A percentile compares a stretch with the other conserved stretches of the same genome.
Conservation (phyloP, 2,113 vertebrate species). For the Xenopus borealis region DNA sequence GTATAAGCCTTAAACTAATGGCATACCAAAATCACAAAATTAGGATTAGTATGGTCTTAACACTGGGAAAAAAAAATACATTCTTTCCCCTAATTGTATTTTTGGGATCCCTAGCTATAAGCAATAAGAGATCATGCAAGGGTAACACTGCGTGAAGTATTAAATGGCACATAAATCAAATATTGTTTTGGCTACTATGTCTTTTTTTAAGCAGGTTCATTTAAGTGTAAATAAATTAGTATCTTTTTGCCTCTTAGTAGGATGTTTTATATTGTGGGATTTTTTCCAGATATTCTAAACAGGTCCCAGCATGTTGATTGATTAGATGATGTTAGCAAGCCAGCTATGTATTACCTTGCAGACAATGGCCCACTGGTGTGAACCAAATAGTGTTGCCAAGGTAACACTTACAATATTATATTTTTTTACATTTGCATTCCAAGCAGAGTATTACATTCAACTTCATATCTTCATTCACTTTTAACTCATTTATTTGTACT, state of each 20-base stretch:
- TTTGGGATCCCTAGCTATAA: no score
- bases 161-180: not conserved
- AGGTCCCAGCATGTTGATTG: conserved; percentile 25
- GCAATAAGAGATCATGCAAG: no score
- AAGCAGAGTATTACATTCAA: conserved; percentile 22
- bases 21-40: no score
- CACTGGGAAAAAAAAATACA: no score
- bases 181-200: not conserved
- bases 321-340: conserved; percentile 31
- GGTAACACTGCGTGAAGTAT: no score
- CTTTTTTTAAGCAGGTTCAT: not conserved
- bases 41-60: no score
- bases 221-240: not conserved
- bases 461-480: conserved; percentile 32
- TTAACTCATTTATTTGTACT: conserved; percentile 9
- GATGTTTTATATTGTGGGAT: conserved; percentile 7
- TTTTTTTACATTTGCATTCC: conserved; percentile 17
- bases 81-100: no score
- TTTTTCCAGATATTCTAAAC: conserved; percentile 26
- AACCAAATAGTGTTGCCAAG: conserved; percentile 35
- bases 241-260: not conserved
- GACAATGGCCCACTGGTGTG: conserved; percentile 34
- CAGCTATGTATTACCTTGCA: conserved; percentile 37
- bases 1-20: no score
- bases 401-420: conserved; percentile 35